Evolutionary conservation across 2,888 invertebrate genomes (phyloP), one percentile per base, ranked within the genome.

Genomic region (Amiota mariae): DNA sequence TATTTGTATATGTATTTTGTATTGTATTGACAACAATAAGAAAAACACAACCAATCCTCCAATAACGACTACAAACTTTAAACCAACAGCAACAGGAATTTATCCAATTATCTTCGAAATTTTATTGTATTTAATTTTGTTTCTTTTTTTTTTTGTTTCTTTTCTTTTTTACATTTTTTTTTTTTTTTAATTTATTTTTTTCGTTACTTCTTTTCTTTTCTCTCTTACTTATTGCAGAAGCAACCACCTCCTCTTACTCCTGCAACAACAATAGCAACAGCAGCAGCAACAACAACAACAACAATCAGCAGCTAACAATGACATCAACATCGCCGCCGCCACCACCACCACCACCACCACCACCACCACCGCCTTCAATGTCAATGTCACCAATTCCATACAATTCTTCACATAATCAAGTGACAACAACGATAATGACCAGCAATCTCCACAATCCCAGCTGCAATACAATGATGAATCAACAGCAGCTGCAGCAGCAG

Each of bases 151-250:
- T 46, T 51, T 70, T 72, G 66, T 72, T 54, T 57, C 71, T 70
- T 73, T 77, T 72, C 51, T 66, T 72, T 64, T 74, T 76, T n/a
- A n/a, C n/a, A n/a, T 72, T 76, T 72, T 49, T 75, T 74, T 76
- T 66, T 77, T 80, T 72, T 76, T 85, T 84, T 82, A 82, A 77
- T 80, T 75, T 72, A 79, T 78, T 75, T 78, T 84, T 81, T 87
- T 85, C 84, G 83, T 84, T 84, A 84, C 83, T 84, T 84, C 83
- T 84, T 85, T 85, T 80, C 85, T 84, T 88, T 87, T 87, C 85
- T 88, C 85, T 87, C 84, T 68, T 87, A 86, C 83, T 84, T 87
- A 85, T 88, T 88, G 80, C 87, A 88, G 88, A 87, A 85, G 82
- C 36, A 36, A 36, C 36, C 36, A 36, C 36, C 36, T 36, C 86